Evolutionary conservation across 2,113 vertebrate genomes (phyloP), one percentile per base, ranked within the genome.

Genomic region (Thryonomys swinderianus): DNA sequence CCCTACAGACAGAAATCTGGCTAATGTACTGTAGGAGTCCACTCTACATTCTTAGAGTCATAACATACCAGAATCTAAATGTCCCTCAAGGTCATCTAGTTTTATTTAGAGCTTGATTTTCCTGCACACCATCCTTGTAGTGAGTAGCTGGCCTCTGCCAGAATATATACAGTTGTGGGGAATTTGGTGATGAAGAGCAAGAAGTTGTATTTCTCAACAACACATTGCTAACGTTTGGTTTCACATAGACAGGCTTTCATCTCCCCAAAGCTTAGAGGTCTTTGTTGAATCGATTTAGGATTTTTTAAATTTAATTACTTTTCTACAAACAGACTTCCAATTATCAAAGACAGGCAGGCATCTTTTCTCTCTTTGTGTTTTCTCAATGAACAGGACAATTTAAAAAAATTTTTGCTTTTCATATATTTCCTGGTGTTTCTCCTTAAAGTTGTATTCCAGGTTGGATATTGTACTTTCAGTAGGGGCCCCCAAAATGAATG

Each of bases 271-370:
- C 45, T 81, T 94, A 34, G 12, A 55, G 55, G 57, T 79, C 48
- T 57, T 83, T 91, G 23, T 40, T 93, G 94, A 80, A 86, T 82
- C 32, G 61, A 37, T 40, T n/a, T 67, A 53, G 40, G 73, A 80
- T 71, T 76, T 42, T 27, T 1, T 85, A 87, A 32, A 5, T 85
- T 93, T n/a, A 67, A 81, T 62, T 93, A 25, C 30, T 76, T 89
- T 71, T 81, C 20, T 11, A 16, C 18, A 51, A 87, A 48, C 18
- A 61, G 40, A 32, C 48, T 76, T 95, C 30, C 32, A 64, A 53
- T 93, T 53, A 90, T 81, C 71, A 45, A 55, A 90, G 30, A 55
- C 25, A 90, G 59, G 3, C 25, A 90, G 59, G 3, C 51, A 32
- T 66, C 59, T 45, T n/a, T 27, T 66, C 40, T 21, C 14, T 45